Conservation (phyloP, 2,797 vertebrate species). For the Decapterus maruadsi region DNA sequence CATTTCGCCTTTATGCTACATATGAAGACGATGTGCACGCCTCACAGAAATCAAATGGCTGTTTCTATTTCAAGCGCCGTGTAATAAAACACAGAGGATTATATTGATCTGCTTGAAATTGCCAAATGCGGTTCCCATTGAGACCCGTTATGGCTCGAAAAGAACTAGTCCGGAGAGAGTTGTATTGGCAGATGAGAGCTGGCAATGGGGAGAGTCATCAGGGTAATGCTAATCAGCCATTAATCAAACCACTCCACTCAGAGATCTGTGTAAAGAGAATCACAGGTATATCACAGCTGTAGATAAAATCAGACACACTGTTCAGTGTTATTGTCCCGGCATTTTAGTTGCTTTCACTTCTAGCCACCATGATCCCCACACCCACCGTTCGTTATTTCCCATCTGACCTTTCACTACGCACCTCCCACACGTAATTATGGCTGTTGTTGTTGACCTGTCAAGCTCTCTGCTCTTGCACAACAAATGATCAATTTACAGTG, state of each 20-base stretch:
- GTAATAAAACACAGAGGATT: slow-evolving; percentile 55
- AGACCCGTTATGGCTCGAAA: background rate
- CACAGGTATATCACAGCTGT: background rate
- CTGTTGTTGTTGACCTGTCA: background rate
- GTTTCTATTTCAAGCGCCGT: slow-evolving; percentile 46
- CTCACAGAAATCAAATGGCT: slow-evolving; percentile 30
- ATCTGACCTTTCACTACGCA: background rate
- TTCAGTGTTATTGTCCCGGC: background rate
- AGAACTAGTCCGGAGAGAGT: slow-evolving; percentile 36
- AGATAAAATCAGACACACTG: background rate
- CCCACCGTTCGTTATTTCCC: background rate
- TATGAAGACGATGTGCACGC: slow-evolving; percentile 2
- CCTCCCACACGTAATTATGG: background rate
- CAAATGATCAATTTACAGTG: slow-evolving; percentile 2
- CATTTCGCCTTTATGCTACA: slow-evolving; percentile 24
- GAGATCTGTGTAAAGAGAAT: slow-evolving; percentile 1
- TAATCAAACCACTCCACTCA: slow-evolving; percentile 42
- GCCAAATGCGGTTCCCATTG: slow-evolving; percentile 45
- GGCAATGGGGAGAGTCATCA: slow-evolving; percentile 39
- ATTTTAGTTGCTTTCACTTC: background rate
- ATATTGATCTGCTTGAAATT: slow-evolving; percentile 63
- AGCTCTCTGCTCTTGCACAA: background rate
- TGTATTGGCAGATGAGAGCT: slow-evolving; percentile 47
- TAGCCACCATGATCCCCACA: slow-evolving; percentile 7
- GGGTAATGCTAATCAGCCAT: slow-evolving; percentile 41